Percentiles rank a stretch among this genome's conserved stretches.
Evolutionary conservation across 2,888 invertebrate genomes (phyloP).

Genomic region (Aphrophora alni): DNA sequence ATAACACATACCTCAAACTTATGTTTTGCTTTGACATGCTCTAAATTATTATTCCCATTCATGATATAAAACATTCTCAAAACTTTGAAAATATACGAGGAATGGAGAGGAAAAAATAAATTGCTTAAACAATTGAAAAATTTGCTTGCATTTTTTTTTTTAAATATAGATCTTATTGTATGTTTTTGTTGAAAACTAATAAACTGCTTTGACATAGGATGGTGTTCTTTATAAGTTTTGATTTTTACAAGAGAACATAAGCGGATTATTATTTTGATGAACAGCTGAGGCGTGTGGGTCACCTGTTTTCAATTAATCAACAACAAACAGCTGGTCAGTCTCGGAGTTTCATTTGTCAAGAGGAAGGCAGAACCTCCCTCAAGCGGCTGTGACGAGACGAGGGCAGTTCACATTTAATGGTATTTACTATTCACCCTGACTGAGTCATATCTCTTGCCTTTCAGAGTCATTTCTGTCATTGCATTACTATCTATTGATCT

Average conservation of each 20-base stretch:
- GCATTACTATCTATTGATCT: not conserved
- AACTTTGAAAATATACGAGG: too few species aligned
- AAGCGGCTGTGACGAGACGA: too few species aligned
- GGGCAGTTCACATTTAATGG: not conserved
- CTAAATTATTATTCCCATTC: too few species aligned
- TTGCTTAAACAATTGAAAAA: too few species aligned
- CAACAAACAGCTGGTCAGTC: not conserved
- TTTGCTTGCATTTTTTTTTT: too few species aligned
- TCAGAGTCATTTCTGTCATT: not conserved
- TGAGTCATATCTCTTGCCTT: not conserved
- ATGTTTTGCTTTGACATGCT: too few species aligned
- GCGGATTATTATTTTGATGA: not conserved
- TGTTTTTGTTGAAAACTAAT: too few species aligned
- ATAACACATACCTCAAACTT: too few species aligned
- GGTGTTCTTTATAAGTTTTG: not conserved
- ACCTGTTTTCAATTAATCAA: not conserved
- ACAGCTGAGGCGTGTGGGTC: not conserved
- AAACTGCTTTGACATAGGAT: too few species aligned
- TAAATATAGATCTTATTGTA: too few species aligned
- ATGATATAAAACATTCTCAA: too few species aligned
- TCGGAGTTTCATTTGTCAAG: not conserved
- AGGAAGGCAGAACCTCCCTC: not conserved
- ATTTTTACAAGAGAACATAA: not conserved
- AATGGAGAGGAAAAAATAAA: too few species aligned
- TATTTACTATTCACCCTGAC: constrained; percentile 9